phyloP scores from a whole-genome alignment of 2,888 invertebrate species.

The Cartodere bifasciata region DNA sequence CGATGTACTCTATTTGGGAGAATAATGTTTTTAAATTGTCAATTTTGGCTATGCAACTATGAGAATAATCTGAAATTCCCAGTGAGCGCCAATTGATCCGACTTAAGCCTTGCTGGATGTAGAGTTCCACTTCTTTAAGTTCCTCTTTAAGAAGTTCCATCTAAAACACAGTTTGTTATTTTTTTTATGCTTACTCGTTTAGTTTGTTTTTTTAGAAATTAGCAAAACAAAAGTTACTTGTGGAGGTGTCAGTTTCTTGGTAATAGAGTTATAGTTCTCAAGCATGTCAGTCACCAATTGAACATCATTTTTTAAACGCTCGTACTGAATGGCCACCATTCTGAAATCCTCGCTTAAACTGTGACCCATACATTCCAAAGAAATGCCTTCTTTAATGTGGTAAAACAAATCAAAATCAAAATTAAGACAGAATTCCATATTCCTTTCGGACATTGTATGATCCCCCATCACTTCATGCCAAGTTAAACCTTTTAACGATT shows the following conservation, averaged over 20 bases:
- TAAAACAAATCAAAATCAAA: slow-evolving; percentile 53
- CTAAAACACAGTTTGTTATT: slow-evolving; percentile 25
- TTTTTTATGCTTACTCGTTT: background rate
- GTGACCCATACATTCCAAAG: slow-evolving; percentile 59
- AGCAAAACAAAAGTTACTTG: slow-evolving; percentile 39
- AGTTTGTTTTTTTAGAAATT: too few relatives aligned
- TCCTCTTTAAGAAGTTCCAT: slow-evolving; percentile 55
- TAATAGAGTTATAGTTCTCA: slow-evolving; percentile 49
- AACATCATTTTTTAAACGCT: slow-evolving; percentile 50
- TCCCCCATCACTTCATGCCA: slow-evolving; percentile 62
- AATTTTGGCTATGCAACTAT: slow-evolving; percentile 41
- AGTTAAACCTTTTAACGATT: slow-evolving; percentile 31
- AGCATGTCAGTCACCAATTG: slow-evolving; percentile 49
- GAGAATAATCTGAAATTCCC: slow-evolving; percentile 62
- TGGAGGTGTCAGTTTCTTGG: slow-evolving; percentile 52
- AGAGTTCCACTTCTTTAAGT: slow-evolving; percentile 57
- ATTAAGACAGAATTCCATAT: slow-evolving; percentile 52
- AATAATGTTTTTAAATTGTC: slow-evolving; percentile 52
- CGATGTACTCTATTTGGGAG: slow-evolving; percentile 56
- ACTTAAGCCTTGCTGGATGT: slow-evolving; percentile 67
- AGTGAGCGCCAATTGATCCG: slow-evolving; percentile 80
- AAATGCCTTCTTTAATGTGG: slow-evolving; percentile 57
- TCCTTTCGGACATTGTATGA: slow-evolving; percentile 53
- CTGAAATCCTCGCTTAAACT: slow-evolving; percentile 39
- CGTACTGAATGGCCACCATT: slow-evolving; percentile 47